phyloP scores from a whole-genome alignment of 2,113 vertebrate genomes.

The Sclerurus mexicanus region DNA sequence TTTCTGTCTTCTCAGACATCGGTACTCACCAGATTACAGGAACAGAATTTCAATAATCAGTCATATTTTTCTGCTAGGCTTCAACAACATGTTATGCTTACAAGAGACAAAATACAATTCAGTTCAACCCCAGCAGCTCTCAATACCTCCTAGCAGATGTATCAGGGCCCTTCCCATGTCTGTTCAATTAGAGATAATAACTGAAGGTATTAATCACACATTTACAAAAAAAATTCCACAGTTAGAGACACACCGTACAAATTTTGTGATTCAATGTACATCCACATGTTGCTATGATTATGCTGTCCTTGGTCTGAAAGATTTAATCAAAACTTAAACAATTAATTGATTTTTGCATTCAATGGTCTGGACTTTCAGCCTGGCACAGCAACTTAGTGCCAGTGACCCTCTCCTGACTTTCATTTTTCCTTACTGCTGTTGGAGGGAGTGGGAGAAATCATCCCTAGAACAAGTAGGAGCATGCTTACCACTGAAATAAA shows the following conservation, averaged over 20 bases:
- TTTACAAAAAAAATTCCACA: conserved; percentile 60
- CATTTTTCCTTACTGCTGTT: conserved; percentile 26
- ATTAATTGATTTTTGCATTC: conserved; percentile 72
- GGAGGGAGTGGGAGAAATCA: neutral
- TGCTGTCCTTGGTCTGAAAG: conserved; percentile 41
- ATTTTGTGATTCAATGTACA: conserved; percentile 34
- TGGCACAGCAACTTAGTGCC: conserved; percentile 42
- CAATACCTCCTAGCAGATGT: conserved; percentile 55
- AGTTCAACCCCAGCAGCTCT: conserved; percentile 8
- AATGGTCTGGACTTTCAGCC: conserved; percentile 44
- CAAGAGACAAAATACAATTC: conserved; percentile 54
- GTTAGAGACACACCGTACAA: conserved; percentile 46
- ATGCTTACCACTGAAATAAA: neutral
- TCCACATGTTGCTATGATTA: conserved; percentile 51
- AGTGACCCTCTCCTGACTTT: conserved; percentile 31
- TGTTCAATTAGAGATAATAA: conserved; percentile 73
- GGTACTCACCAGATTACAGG: conserved; percentile 62
- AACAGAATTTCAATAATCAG: conserved; percentile 54
- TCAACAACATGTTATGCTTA: conserved; percentile 55
- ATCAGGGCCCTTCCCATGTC: conserved; percentile 34
- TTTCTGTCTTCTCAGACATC: conserved; percentile 48
- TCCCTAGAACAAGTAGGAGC: neutral
- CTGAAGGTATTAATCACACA: conserved; percentile 69
- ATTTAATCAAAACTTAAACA: conserved; percentile 53
- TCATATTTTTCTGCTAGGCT: conserved; percentile 66